Evolutionary conservation across 1,140 invertebrate genomes (phyloP).

Genomic region (Drosophila micromelanica): DNA sequence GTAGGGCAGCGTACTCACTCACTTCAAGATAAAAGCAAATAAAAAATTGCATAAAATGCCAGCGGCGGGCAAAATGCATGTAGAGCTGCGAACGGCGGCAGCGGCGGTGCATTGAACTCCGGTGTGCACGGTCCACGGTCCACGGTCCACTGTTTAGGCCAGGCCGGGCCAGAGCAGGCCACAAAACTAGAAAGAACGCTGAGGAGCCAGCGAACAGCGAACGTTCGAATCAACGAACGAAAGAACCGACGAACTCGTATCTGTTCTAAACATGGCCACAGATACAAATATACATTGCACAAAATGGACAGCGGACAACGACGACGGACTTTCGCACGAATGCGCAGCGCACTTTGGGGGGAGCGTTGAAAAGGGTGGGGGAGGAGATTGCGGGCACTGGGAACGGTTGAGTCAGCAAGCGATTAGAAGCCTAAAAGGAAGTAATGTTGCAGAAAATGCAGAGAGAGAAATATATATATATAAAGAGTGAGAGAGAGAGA

Average conservation of each 20-base stretch:
- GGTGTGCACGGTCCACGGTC: slow-evolving; percentile 50
- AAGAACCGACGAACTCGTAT: slow-evolving; percentile 44
- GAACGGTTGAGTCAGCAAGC: slow-evolving; percentile 71
- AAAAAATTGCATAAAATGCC: slow-evolving; percentile 79
- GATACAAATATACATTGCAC: slow-evolving; percentile 46
- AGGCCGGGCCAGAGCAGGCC: slow-evolving; percentile 47
- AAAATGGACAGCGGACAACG: slow-evolving; percentile 43
- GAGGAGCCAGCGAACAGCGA: slow-evolving; percentile 12
- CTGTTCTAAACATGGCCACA: slow-evolving; percentile 50
- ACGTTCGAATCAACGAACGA: slow-evolving; percentile 5
- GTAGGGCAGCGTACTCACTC: slow-evolving; percentile 41
- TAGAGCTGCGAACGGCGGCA: slow-evolving; percentile 49
- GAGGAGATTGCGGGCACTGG: slow-evolving; percentile 13
- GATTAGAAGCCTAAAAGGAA: slow-evolving; percentile 84
- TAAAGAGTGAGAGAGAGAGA: neutral
- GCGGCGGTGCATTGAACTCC: slow-evolving; percentile 71
- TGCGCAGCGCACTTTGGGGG: slow-evolving; percentile 41
- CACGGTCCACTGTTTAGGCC: slow-evolving; percentile 47
- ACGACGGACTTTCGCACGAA: slow-evolving; percentile 75
- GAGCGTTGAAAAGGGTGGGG: slow-evolving; percentile 2
- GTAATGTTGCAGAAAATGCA: slow-evolving; percentile 83
- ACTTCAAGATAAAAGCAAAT: slow-evolving; percentile 75
- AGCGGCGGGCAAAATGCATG: slow-evolving; percentile 68
- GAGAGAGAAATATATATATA: slow-evolving; percentile 28
- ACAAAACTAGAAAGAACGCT: slow-evolving; percentile 75